Evolutionary conservation across 2,888 invertebrate species (phyloP), one percentile per base, ranked within the genome.

Genomic region (Mycogona germanica): DNA sequence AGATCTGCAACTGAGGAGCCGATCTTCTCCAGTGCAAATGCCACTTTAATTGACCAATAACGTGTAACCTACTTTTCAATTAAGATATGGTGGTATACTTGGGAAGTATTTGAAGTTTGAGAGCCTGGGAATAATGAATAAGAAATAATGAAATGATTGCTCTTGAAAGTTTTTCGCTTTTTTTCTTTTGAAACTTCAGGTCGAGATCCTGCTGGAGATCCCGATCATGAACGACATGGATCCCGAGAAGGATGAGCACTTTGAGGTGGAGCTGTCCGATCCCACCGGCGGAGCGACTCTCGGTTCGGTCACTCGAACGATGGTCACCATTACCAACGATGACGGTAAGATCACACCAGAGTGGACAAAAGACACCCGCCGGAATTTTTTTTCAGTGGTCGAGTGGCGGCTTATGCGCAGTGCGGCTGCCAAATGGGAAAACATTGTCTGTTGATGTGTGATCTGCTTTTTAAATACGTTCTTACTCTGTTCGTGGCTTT

Each of bases 201-300:
- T 71, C 12, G 70, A 72, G 60, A 73, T 74, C 60, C 66, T 67
- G 41, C 65, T 78, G 38, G 73, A 74, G 56, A 72, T 78, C 47
- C 70, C 72, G 1, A 75, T 78, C 55, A 69, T 74, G 26, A 75
- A 78, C 61, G 77, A 77, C 60, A 69, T 73, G 68, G 70, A 72
- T 52, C 72, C 75, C 14, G 77, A 77, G 62, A 77, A 77, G 64
- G 77, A 77, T 62, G 78, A 78, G 62, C 74, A 75, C 58, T 78
- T 78, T 65, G 75, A 76, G 60, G 65, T 78, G 19, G 74, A 75
- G 57, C 61, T 76, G 7, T 67, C 67, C 44, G 70, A 69, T 7
- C 66, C 73, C 1, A 62, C 65, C 29, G 71, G 70, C 4, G 72
- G 77, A 7, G 74, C 76, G 1, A 65, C 65, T 44, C 61, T 76